Conservation (phyloP, 2,888 invertebrate genomes). For the Catotricha subobsoleta region DNA sequence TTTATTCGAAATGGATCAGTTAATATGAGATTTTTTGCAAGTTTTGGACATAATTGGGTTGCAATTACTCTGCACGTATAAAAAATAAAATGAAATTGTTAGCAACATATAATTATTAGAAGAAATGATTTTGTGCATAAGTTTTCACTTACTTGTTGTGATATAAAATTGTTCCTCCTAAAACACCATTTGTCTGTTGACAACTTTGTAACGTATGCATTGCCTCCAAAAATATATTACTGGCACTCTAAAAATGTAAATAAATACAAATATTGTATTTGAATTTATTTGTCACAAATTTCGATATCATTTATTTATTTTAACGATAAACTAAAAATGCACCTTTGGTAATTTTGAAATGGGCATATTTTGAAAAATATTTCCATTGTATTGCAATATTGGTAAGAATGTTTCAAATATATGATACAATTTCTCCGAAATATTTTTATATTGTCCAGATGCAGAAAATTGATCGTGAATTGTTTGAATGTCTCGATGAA, state of each 20-base stretch:
- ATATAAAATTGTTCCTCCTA: constrained; percentile 72
- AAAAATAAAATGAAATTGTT: too few species aligned
- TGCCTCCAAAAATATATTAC: constrained; percentile 71
- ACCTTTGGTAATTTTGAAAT: constrained; percentile 68
- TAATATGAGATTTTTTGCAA: constrained; percentile 62
- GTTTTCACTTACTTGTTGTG: constrained; percentile 58
- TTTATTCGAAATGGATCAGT: constrained; percentile 72
- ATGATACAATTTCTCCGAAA: constrained; percentile 59
- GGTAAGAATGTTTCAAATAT: constrained; percentile 82
- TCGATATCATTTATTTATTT: constrained; percentile 2
- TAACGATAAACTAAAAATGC: constrained; percentile 11
- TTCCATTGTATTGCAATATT: constrained; percentile 64
- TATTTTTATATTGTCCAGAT: constrained; percentile 31
- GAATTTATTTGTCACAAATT: neutral
- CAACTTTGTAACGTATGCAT: constrained; percentile 73
- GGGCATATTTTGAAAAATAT: constrained; percentile 67
- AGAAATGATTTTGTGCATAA: neutral
- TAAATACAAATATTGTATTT: neutral
- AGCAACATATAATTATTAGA: neutral
- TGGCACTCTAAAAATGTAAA: constrained; percentile 49
- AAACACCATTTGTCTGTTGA: constrained; percentile 55
- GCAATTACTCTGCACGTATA: constrained; percentile 49
- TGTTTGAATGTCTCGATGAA: constrained; percentile 65
- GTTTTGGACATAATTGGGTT: constrained; percentile 52
- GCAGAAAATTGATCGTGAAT: constrained; percentile 41